A percentile compares a stretch with the other conserved stretches of the same genome.
Conservation (phyloP, 2,797 vertebrate species). For the Malurus leucopterus region DNA sequence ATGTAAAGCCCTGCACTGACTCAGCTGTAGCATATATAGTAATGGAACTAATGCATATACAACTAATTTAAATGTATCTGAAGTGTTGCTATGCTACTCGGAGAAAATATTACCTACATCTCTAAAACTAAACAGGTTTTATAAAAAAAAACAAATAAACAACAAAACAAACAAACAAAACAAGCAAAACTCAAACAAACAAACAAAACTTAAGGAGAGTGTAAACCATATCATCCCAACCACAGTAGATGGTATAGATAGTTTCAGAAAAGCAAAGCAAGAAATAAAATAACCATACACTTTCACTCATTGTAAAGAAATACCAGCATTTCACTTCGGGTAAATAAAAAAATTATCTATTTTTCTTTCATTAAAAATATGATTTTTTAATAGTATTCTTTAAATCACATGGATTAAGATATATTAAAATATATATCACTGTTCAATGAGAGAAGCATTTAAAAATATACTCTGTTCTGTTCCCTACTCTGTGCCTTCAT, state of each 20-base stretch:
- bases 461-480: neutral
- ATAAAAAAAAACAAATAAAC: neutral
- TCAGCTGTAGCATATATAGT: neutral
- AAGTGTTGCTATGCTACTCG: neutral
- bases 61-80: neutral
- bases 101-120: neutral
- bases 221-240: neutral
- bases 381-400: neutral
- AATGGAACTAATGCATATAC: neutral
- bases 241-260: neutral
- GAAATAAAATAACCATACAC: neutral
- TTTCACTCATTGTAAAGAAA: neutral
- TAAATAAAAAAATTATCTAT: neutral
- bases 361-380: neutral
- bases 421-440: neutral
- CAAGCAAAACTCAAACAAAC: no score
- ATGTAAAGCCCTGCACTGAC: neutral
- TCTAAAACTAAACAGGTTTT: neutral
- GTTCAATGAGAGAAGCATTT: neutral
- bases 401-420: neutral
- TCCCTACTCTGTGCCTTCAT: neutral
- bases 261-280: neutral
- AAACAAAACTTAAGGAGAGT: neutral
- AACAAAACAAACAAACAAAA: no score
- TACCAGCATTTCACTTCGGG: neutral